Evolutionary conservation across 2,113 vertebrate species (phyloP), one percentile per base, ranked within the genome.

Genomic region (Accipiter cooperii): DNA sequence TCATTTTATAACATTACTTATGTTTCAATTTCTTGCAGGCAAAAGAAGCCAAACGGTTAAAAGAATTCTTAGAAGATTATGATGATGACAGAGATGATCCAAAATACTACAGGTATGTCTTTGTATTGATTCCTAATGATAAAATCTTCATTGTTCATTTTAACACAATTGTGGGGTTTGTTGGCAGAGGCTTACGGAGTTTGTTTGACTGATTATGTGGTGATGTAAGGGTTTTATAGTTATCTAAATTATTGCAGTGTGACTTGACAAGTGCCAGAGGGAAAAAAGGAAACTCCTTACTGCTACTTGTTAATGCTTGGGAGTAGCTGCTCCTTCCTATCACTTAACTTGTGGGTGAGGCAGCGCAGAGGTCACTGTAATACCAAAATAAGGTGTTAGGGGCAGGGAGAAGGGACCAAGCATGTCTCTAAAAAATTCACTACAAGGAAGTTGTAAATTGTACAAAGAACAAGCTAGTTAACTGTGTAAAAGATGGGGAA

Each of bases 41-140:
- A 90, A 99, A 99, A 98, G 99, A 99, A 98, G 99, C 99, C 77
- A 99, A 99, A 97, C 97, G 99, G 74, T 97, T 99, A 65, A 99
- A 99, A 97, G 99, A 99, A 97, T 99, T 99, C 95, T 98, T 99
- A 93, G 99, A 99, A 98, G 99, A 99, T 94, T 99, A 99, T 84
- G 99, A 99, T 94, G 99, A 99, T 93, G 99, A 99, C 85, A 97
- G 99, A 98, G 99, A 99, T 96, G 99, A 99, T 97, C 99, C 99
- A 44, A 99, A 99, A 96, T 99, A 99, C 91, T 99, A 99, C 97
- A 99, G 99, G 99, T 99, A 95, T 96, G 73, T 75, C 52, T 60
- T 89, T 70, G 5, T 57, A 20, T 75, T 51, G 25, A 66, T 52
- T 54, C 26, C 58, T 87, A 47, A 47, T 9, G 58, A 18, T 28